Base-by-base conservation (phyloP, 2,113 vertebrate species). In the Scolopax mira region DNA sequence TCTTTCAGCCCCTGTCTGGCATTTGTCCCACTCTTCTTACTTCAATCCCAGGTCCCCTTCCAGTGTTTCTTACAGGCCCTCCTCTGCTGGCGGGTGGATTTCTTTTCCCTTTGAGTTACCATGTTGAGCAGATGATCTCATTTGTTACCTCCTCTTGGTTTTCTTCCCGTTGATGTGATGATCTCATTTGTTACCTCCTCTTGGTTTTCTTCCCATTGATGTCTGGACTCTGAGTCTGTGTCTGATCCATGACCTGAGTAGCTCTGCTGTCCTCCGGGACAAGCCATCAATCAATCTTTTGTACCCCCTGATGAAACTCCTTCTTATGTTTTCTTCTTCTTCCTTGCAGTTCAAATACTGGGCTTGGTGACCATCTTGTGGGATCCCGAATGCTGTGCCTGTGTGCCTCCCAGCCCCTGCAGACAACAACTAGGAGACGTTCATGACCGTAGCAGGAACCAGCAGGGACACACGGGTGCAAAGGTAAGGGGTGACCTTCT, bases 401-500 rank as follows among this genome's bases (percentile, higher is more conserved):
- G 7, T 0, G 69, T 84, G 48, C 71, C 42, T 67, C 82, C 51
- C 82, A 62, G 72, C 46, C 62, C 48, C 65, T 30, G 33, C 64
- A 60, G 82, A 69, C 69, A 62, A 5, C 39, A 81, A 39, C 88
- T 79, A 82, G 72, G 60, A 88, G 72, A 70, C 51, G 0, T 58
- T 57, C 52, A 31, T 91, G 90, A 93, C 52, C 22, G 88, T 66
- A 28, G 4, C 75, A 73, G 77, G 13, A 66, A 27, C 49, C 48
- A 19, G 65, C 22, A 42, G 90, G 0, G 1, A 65, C 72, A n/a
- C 78, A 31, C 31, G 44, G 71, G 94, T 37, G 28, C 72, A 31
- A 51, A 97, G 97, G 97, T 98, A 97, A 97, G 92, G 44, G 41
- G 7, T 51, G 41, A 39, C 57, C 46, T 89, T 66, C 44, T 30